phyloP scores from a whole-genome alignment of 2,888 invertebrate genomes.

The Micropterix aruncella region DNA sequence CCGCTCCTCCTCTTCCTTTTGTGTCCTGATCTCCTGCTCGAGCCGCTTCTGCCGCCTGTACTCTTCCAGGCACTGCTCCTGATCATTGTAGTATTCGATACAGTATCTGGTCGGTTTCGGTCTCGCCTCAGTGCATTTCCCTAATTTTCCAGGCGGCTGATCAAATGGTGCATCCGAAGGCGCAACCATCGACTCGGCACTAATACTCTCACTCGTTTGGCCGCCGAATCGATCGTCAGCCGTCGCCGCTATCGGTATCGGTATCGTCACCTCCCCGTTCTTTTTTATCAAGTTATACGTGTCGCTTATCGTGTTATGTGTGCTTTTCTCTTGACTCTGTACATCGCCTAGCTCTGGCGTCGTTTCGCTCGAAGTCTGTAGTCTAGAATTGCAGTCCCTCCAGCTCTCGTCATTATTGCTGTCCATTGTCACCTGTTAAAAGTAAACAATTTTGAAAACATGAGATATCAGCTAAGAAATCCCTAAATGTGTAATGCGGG shows the following conservation, averaged over 20 bases:
- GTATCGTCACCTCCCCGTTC: neutral
- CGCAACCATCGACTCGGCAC: neutral
- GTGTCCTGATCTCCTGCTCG: constrained; percentile 26
- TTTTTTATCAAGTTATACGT: neutral
- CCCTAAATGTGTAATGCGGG: too few relatives aligned
- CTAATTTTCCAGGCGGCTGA: constrained; percentile 10
- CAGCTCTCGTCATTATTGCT: constrained; percentile 30
- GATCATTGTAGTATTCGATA: constrained; percentile 49
- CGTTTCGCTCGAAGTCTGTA: constrained; percentile 19
- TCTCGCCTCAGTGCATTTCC: constrained; percentile 2
- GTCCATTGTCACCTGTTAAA: too few relatives aligned
- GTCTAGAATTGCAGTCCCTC: constrained; percentile 27
- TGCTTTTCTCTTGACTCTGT: neutral
- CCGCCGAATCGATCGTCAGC: neutral
- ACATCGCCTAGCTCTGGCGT: constrained; percentile 22
- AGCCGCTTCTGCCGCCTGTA: constrained; percentile 25
- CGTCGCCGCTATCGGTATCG: constrained; percentile 16
- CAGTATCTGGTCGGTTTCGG: constrained; percentile 16
- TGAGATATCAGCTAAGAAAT: too few relatives aligned
- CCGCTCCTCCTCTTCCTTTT: constrained; percentile 27
- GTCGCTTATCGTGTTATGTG: neutral
- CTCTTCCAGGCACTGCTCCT: constrained; percentile 44
- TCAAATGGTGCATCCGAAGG: constrained; percentile 7
- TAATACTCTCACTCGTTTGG: too few relatives aligned
- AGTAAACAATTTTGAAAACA: too few relatives aligned